These are phyloP conservation scores for Amphimallon solstitiale DNA, from an alignment of 2,888 invertebrate genomes.

Conservation along the genomic window DNA sequence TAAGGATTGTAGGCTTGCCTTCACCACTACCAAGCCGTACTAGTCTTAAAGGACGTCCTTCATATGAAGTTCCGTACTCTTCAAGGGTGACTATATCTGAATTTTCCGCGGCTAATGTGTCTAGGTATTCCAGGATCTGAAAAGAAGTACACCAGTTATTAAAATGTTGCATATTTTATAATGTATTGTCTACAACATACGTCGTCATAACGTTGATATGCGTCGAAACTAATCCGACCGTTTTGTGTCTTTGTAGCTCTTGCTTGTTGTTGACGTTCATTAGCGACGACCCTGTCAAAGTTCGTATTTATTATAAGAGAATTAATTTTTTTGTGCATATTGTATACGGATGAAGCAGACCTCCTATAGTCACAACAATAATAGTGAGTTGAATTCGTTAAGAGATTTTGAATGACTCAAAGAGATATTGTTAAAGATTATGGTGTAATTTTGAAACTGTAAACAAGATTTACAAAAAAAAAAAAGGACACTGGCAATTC, in stretches of 20 bases:
- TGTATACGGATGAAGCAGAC: too few species aligned
- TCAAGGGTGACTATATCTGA: slow-evolving; percentile 63
- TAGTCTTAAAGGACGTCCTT: slow-evolving; percentile 63
- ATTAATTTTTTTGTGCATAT: too few species aligned
- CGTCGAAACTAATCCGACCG: slow-evolving; percentile 58
- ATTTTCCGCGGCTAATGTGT: slow-evolving; percentile 62
- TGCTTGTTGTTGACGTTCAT: slow-evolving; percentile 36
- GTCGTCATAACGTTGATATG: slow-evolving; percentile 62
- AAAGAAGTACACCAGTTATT: too few species aligned
- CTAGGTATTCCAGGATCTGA: slow-evolving; percentile 61
- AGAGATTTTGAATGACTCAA: too few species aligned
- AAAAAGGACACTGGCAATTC: too few species aligned
- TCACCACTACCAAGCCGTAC: slow-evolving; percentile 71
- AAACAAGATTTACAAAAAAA: too few species aligned
- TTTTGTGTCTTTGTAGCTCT: slow-evolving; percentile 58
- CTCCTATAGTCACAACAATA: too few species aligned
- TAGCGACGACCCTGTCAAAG: slow-evolving; percentile 30
- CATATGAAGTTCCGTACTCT: slow-evolving; percentile 68
- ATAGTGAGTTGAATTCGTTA: too few species aligned
- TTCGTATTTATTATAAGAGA: background rate
- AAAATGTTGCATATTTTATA: background rate
- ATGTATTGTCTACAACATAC: slow-evolving; percentile 44
- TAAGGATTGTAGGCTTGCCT: slow-evolving; percentile 69
- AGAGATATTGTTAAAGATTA: too few species aligned
- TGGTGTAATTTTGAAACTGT: too few species aligned